Percentiles rank a stretch among this genome's conserved stretches.
phyloP scores from a whole-genome alignment of 1,140 invertebrate species.

The Argopecten irradians region DNA sequence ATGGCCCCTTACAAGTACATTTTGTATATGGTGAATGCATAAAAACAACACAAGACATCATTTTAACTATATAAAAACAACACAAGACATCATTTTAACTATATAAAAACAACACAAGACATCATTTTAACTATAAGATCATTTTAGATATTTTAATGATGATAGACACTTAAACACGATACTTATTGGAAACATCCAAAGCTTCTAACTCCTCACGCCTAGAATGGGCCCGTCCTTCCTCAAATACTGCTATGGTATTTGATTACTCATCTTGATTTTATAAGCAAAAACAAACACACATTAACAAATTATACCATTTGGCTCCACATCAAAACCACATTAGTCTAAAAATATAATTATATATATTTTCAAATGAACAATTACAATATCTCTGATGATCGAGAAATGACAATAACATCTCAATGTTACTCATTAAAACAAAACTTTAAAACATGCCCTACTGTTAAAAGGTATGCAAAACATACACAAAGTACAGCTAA shows the following conservation, averaged over 20 bases:
- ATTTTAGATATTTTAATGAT: neutral
- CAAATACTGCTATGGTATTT: conserved; percentile 10
- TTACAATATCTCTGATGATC: too few relatives aligned
- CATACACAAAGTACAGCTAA: too few relatives aligned
- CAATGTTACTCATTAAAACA: too few relatives aligned
- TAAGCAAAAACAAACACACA: neutral
- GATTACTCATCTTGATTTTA: neutral
- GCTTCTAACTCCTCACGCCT: too few relatives aligned
- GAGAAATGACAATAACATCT: too few relatives aligned
- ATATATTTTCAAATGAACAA: neutral
- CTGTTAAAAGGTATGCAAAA: too few relatives aligned
- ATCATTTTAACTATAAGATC: neutral
- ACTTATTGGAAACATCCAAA: neutral
- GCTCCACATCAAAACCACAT: neutral
- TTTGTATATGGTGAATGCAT: too few relatives aligned
- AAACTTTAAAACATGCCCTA: too few relatives aligned
- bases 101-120: neutral
- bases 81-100: neutral
- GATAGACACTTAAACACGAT: neutral
- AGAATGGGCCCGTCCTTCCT: too few relatives aligned
- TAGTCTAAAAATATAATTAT: neutral
- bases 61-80: neutral
- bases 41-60: neutral
- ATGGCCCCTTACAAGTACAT: too few relatives aligned
- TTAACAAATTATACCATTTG: neutral